Evolutionary conservation across 2,888 invertebrate species (phyloP), one percentile per base, ranked within the genome.

Genomic region (Drosophila kuntzei): DNA sequence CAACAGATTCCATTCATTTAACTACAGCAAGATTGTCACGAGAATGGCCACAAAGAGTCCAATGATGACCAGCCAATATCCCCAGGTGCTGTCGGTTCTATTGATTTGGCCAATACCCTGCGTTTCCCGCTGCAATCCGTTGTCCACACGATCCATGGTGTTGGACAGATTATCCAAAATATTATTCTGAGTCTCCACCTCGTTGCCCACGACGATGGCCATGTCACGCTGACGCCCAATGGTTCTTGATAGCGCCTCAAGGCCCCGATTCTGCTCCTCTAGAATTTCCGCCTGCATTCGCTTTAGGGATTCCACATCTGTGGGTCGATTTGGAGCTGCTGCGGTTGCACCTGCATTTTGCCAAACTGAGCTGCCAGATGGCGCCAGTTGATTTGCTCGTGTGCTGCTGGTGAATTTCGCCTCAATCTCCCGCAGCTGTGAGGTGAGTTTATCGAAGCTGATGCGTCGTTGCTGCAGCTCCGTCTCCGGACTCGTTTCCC

Each of bases 151-250:
- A 68, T 96, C 96, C 90, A 96, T 95, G 66, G 95, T 95, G 67
- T 95, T 95, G 1, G 95, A 94, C 71, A 97, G 93, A 90, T 95
- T 96, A 85, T 96, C 96, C 71, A 97, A 93, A 62, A 97, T 94
- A 87, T 95, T 96, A 93, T 96, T 96, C 86, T 97, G 97, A 74
- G 94, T 92, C 83, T 95, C 95, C 0, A 97, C 96, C 93, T 97
- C 97, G 83, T 93, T 94, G 11, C 95, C 95, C 77, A 97, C 95
- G 49, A 95, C 95, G 47, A 94, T 92, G 7, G 96, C 96, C 85
- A 97, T 94, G 79, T 95, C 93, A 84, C 96, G 96, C 89, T 97
- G 97, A 6, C 96, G 93, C 0, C 95, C 94, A 63, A 97, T 95
- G 5, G 96, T 95, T 89, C 95, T 94, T 0, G 96, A 95, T 46